Evolutionary conservation across 2,888 invertebrate genomes (phyloP), one percentile per base, ranked within the genome.

Genomic region (Autographa pulchrina): DNA sequence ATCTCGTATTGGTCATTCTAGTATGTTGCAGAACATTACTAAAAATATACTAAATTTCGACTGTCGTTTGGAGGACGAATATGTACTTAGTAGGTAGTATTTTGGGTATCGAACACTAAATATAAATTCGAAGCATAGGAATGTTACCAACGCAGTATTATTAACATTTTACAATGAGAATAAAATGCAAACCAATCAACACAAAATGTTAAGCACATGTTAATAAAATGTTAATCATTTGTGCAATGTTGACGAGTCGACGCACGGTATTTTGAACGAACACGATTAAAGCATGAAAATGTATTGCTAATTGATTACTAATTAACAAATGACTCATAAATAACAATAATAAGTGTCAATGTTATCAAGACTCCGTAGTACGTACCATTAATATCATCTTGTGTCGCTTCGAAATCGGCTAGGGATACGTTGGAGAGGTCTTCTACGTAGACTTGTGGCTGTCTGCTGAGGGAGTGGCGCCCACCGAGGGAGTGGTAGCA

Each of bases 401-500:
- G 95, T 7, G 93, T 89, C 2, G 91, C 83, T 81, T 95, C 94
- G 75, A 96, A 95, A 83, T 96, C 96, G 0, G 93, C 96, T 72
- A 95, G 83, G 1, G 95, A 94, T 52, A 96, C 86, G 77, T 92
- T 92, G 31, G 94, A 92, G 75, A 96, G 87, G 80, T 96, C 96
- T 79, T 96, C 96, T 5, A 96, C 90, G 81, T 95, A 95, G 60
- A 96, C 95, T 78, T 92, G 95, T 2, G 95, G 94, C 75, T 94
- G 92, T 62, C 94, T 85, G 80, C 87, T 93, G 66, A 95, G 88
- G 6, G 95, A 94, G 77, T 95, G 93, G 65, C 95, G 90, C 62
- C 95, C 95, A 38, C 95, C 95, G 11, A 96, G 90, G 58, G 94
- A 95, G 86, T 96, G 95, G 87, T 96, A 96, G 88, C 95, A 95